phyloP scores from a whole-genome alignment of 2,113 vertebrate genomes.

The Neofelis nebulosa region DNA sequence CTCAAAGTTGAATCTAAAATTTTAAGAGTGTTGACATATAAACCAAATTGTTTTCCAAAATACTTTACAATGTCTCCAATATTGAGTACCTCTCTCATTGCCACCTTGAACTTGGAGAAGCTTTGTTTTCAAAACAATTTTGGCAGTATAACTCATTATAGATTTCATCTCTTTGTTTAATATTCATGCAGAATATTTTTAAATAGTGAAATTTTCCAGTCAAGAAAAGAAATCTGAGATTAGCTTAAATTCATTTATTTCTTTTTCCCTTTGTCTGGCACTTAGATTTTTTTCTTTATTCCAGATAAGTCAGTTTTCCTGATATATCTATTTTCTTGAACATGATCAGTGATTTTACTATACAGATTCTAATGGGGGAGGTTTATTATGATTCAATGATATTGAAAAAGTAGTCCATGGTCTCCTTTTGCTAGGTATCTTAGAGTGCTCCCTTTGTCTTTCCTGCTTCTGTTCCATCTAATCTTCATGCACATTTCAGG shows the following conservation, averaged over 20 bases:
- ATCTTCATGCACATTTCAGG: not conserved
- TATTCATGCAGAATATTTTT: slow-evolving; percentile 10
- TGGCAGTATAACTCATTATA: not conserved
- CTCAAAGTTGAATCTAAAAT: not conserved
- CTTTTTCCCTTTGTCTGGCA: not conserved
- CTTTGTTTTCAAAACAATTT: not conserved
- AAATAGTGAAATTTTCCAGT: not conserved
- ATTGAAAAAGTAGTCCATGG: not conserved
- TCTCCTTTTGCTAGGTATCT: not conserved
- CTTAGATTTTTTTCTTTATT: not conserved
- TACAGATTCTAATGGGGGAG: not conserved
- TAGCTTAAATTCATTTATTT: not conserved
- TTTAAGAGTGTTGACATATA: not conserved
- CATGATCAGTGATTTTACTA: not conserved
- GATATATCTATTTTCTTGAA: not conserved
- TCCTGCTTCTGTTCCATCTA: not conserved
- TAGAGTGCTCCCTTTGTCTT: not conserved
- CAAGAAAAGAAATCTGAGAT: not conserved
- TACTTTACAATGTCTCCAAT: not conserved
- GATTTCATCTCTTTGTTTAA: not conserved
- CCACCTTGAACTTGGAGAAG: not conserved
- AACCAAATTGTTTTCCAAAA: not conserved
- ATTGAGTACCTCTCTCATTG: not conserved
- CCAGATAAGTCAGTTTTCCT: not conserved
- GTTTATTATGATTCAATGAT: not conserved